phyloP scores from a whole-genome alignment of 64 coral and sea anemone genomes.

The Montipora capricornis region DNA sequence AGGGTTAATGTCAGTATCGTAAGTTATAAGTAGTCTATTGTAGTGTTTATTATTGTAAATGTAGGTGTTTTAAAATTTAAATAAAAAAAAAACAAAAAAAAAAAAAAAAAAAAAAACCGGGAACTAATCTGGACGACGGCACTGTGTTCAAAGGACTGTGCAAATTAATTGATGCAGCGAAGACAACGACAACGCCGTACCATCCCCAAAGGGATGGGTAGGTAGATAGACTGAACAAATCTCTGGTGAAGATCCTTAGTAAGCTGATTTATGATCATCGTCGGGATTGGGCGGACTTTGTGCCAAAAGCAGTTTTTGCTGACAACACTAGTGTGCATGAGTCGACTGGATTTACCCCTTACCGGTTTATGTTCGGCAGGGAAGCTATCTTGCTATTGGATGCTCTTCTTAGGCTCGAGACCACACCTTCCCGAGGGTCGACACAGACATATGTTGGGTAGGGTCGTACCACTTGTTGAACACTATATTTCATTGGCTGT shows the following conservation, averaged over 20 bases:
- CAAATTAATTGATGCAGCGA: constrained; percentile 24
- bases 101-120: too few relatives aligned
- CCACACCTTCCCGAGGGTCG: neutral
- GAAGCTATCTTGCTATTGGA: neutral
- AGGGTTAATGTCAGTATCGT: too few relatives aligned
- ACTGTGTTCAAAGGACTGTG: neutral
- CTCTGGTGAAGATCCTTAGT: too few relatives aligned
- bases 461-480: neutral
- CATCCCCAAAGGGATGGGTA: neutral
- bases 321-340: constrained; percentile 33
- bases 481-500: too few relatives aligned
- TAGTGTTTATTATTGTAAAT: too few relatives aligned
- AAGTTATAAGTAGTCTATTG: too few relatives aligned
- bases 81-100: too few relatives aligned
- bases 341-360: constrained; percentile 18
- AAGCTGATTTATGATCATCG: too few relatives aligned
- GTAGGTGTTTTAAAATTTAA: too few relatives aligned
- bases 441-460: constrained; percentile 2
- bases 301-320: constrained; percentile 16
- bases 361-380: constrained; percentile 26
- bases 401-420: neutral
- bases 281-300: neutral
- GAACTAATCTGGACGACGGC: neutral
- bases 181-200: neutral
- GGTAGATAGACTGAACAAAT: too few relatives aligned